Base-by-base conservation (phyloP, 2,888 invertebrate species). In the Trachelus iudaicus region DNA sequence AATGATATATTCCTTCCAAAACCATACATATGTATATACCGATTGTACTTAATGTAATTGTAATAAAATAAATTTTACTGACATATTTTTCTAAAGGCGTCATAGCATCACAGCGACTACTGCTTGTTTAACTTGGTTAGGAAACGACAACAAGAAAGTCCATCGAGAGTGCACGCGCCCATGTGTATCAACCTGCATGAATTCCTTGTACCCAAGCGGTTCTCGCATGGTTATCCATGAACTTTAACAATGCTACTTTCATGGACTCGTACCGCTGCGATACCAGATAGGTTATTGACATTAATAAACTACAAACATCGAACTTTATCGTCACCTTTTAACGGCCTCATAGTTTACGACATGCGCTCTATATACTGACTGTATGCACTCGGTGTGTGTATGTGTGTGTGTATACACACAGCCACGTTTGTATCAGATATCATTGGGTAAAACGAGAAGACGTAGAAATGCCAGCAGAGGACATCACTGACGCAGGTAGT, bases 241-340 rank as follows among this genome's bases (percentile, higher is more conserved):
- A 81, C 81, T 81, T 79, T 79, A 77, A 79, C 76, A 56, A 77
- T 56, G 77, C 79, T 31, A 80, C 76, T 83, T 82, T 85, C 82
- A 83, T 76, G 79, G 79, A 81, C 80, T 80, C 56, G 31, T 75
- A 13, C 69, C 31, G 73, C 12, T 35, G 73, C 79, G 76, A 75
- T 34, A 35, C 73, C 33, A 75, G 80, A 80, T 81, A 78, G 80
- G 81, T 81, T 84, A 82, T 85, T 81, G 81, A 68, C 81, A 81
- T 85, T 84, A 82, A 86, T 84, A 85, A 85, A 83, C 82, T 80
- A 79, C 78, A 73, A 81, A 77, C 81, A 78, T 82, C 77, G 75
- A 84, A 83, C 80, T 81, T 83, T 79, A 77, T 82, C 80, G 69
- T 76, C 79, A 76, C 75, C 75, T 79, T 82, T 85, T 80, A 83